Conservation (phyloP, 2,113 vertebrate species). For the Regulus satrapa region DNA sequence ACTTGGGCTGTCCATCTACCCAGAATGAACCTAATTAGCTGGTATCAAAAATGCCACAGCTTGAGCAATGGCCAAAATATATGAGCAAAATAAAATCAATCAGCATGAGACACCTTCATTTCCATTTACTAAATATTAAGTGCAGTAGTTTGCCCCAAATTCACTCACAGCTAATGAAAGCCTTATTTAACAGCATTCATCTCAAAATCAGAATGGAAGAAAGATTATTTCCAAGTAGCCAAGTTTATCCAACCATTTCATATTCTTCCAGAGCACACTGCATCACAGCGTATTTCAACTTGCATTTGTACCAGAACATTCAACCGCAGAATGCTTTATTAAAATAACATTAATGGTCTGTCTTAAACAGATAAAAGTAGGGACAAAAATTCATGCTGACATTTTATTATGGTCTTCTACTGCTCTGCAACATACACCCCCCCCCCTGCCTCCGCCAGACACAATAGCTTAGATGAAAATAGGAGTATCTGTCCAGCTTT, state of each 20-base stretch:
- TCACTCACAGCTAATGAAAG: slow-evolving; percentile 68
- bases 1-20: slow-evolving; percentile 66
- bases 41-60: slow-evolving; percentile 70
- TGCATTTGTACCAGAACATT: neutral
- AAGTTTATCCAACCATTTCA: slow-evolving; percentile 44
- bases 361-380: neutral
- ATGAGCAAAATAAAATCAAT: slow-evolving; percentile 59
- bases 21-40: slow-evolving; percentile 69
- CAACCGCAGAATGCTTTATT: neutral
- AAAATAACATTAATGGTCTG: neutral
- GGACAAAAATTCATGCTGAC: neutral
- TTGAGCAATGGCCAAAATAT: slow-evolving; percentile 49
- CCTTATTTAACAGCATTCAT: slow-evolving; percentile 42
- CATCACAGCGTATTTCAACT: slow-evolving; percentile 1
- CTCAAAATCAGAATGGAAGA: slow-evolving; percentile 21
- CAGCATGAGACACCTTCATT: slow-evolving; percentile 63
- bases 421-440: neutral
- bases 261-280: slow-evolving; percentile 16
- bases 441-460: neutral
- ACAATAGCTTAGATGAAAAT: neutral
- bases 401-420: neutral
- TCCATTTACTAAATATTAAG: slow-evolving; percentile 70
- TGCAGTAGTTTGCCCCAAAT: slow-evolving; percentile 61
- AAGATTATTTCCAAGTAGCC: slow-evolving; percentile 11
- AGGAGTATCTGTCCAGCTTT: neutral